Conservation (phyloP, 2,797 vertebrate species). For the Dicrostonyx torquatus region DNA sequence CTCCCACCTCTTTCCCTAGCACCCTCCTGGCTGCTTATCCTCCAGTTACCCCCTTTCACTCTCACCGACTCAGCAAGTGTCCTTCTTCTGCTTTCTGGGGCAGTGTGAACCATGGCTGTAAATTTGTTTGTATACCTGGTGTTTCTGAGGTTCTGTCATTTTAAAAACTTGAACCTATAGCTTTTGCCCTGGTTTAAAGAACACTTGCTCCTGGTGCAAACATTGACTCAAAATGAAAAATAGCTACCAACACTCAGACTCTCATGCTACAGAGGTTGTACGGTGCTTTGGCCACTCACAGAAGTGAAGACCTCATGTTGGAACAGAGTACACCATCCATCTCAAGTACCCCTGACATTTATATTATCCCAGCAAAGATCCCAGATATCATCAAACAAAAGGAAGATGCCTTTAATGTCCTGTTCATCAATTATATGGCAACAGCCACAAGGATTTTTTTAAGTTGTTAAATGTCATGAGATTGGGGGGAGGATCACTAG, state of each 20-base stretch:
- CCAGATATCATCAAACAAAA: background rate
- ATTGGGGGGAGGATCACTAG: background rate
- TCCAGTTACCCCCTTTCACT: background rate
- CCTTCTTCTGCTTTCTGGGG: background rate
- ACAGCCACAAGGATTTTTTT: background rate
- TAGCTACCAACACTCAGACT: background rate
- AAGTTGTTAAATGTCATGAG: constrained; percentile 25
- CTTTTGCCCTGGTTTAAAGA: background rate
- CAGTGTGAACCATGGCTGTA: background rate
- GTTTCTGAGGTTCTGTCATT: background rate
- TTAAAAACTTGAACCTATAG: background rate
- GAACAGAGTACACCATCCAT: background rate
- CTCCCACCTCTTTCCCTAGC: background rate
- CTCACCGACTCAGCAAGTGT: background rate
- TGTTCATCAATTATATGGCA: constrained; percentile 39
- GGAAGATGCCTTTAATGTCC: background rate
- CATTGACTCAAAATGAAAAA: background rate
- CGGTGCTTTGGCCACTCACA: background rate
- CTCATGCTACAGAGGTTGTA: background rate
- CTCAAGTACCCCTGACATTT: background rate
- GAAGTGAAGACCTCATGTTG: background rate
- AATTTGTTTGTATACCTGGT: background rate
- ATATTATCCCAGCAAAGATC: background rate
- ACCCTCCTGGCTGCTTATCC: background rate
- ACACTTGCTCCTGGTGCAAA: background rate